Percentiles rank a stretch among this genome's conserved stretches.
Evolutionary conservation across 2,888 invertebrate genomes (phyloP).

Genomic region (Hemistola chrysoprasaria): DNA sequence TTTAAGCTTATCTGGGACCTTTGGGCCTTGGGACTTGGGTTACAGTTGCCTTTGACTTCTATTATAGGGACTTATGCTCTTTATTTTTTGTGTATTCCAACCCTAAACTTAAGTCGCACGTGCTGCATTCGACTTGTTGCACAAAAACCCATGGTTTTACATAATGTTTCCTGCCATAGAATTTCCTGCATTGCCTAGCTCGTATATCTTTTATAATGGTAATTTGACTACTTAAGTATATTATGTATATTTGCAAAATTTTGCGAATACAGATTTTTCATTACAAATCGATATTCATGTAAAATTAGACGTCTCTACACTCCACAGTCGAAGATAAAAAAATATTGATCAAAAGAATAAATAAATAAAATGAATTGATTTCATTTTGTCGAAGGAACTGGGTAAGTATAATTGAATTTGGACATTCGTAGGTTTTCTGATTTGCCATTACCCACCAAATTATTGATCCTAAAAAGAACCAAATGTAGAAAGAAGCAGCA

Average conservation of each 20-base stretch:
- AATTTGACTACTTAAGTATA: too few species aligned
- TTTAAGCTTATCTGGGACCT: neutral
- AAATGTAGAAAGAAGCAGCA: too few species aligned
- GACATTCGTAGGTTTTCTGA: neutral
- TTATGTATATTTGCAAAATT: too few species aligned
- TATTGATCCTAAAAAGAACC: too few species aligned
- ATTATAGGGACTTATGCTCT: slow-evolving; percentile 18
- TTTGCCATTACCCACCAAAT: too few species aligned
- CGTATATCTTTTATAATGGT: too few species aligned
- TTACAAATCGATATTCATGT: slow-evolving; percentile 13
- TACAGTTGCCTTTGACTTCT: slow-evolving; percentile 24
- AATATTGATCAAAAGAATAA: too few species aligned
- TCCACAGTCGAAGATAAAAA: slow-evolving; percentile 28
- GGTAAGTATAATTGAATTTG: neutral
- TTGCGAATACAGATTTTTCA: slow-evolving; percentile 10
- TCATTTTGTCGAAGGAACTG: too few species aligned
- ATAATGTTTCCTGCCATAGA: too few species aligned
- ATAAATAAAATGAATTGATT: too few species aligned
- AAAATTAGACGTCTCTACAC: slow-evolving; percentile 21
- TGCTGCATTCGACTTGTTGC: slow-evolving; percentile 39
- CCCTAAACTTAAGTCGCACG: slow-evolving; percentile 35
- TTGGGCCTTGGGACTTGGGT: too few species aligned
- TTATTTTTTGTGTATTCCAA: slow-evolving; percentile 14
- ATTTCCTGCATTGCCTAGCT: slow-evolving; percentile 3
- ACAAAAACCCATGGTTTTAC: slow-evolving; percentile 24